phyloP scores from a whole-genome alignment of 1,140 invertebrate genomes.

The Drosophila busckii region DNA sequence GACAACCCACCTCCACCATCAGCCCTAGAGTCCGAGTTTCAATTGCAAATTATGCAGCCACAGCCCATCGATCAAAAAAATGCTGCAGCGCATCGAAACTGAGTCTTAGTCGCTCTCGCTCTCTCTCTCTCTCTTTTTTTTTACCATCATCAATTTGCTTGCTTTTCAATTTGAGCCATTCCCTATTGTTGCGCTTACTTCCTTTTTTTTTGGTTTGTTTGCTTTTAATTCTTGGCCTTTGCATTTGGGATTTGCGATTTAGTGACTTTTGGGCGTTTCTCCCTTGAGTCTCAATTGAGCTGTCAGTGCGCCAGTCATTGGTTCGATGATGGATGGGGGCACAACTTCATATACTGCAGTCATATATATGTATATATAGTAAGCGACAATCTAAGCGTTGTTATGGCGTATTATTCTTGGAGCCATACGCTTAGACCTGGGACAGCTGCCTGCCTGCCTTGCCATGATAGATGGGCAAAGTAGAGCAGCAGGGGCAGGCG shows the following conservation, averaged over 20 bases:
- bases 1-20: slow-evolving; percentile 7
- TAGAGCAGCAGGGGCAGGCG: no score
- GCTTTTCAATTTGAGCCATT: slow-evolving; percentile 31
- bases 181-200: slow-evolving; percentile 3
- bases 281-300: slow-evolving; percentile 47
- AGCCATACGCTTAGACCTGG: no score
- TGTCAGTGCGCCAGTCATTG: slow-evolving; percentile 36
- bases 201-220: not conserved
- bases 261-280: slow-evolving; percentile 30
- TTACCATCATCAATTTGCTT: slow-evolving; percentile 57
- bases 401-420: no score
- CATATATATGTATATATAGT: not conserved
- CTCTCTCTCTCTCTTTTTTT: slow-evolving; percentile 43
- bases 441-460: no score
- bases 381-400: not conserved
- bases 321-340: slow-evolving; percentile 56
- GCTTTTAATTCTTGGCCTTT: slow-evolving; percentile 59
- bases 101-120: not conserved
- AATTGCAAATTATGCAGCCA: slow-evolving; percentile 53
- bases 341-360: not conserved
- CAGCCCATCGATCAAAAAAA: slow-evolving; percentile 10
- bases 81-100: slow-evolving; percentile 42
- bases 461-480: no score
- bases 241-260: slow-evolving; percentile 56
- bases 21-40: not conserved